Evolutionary conservation across 1,140 invertebrate genomes (phyloP), one percentile per base, ranked within the genome.

Genomic region (Psix sp.): DNA sequence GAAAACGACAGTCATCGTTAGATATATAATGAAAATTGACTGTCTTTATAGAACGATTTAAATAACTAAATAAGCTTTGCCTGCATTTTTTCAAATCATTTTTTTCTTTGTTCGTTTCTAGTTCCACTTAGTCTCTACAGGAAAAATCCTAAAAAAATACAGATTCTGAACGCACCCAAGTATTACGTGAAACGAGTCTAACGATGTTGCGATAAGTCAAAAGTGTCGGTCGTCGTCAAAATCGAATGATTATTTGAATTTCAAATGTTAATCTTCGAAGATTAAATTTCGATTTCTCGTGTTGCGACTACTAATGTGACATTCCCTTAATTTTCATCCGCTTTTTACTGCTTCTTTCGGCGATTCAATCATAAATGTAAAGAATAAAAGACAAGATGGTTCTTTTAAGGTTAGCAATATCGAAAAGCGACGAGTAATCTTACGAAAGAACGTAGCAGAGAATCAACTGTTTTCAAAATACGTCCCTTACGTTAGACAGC

Each of bases 251-350:
- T 72, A 66, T 66, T 66, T 60, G 70, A 66, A 73, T 57, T 73
- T 66, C 54, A 73, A 73, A 72, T 72, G 59, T 72, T 72, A 72
- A 72, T 72, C 68, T 72, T 72, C 17, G 11, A 11, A 51, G 31
- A 65, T 71, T 59, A 59, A 72, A 72, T 72, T 63, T 72, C 51
- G 59, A 59, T 62, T 24, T 62, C 16, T n/a, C 21, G 3, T 36
- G 18, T 24, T 51, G 33, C 26, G 39, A 56, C 46, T 68, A 21
- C 52, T 31, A n/a, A n/a, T n/a, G 11, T 46, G 52, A 20, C 6
- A 36, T 52, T 60, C 54, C 35, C 9, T 5, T n/a, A n/a, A 33
- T 33, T 18, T 40, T 18, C 6, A 15, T 40, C 3, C 54, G 54
- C 38, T 59, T 65, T 49, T 43, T 6, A 66, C 35, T 24, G 16